Conservation (phyloP, 2,888 invertebrate species). For the Tenthredo scrophulariae region DNA sequence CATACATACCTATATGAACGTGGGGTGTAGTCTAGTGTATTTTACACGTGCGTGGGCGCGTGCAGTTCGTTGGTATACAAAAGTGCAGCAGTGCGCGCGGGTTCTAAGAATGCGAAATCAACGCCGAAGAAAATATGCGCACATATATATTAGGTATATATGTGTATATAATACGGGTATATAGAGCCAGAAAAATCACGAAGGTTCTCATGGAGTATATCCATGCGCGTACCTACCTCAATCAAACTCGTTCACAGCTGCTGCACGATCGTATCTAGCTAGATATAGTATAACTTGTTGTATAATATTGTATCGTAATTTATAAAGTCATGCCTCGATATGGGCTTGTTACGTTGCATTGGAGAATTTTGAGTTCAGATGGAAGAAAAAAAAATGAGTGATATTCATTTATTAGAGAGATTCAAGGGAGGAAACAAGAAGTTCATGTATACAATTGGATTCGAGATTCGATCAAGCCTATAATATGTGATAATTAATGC, state of each 20-base stretch:
- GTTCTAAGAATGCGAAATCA: slow-evolving; percentile 23
- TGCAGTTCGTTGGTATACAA: neutral
- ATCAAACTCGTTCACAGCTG: slow-evolving; percentile 35
- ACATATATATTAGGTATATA: neutral
- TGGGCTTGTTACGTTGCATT: neutral
- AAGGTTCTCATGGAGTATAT: neutral
- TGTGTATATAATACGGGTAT: neutral
- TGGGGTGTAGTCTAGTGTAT: neutral
- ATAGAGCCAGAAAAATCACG: slow-evolving; percentile 9
- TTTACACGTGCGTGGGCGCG: slow-evolving; percentile 34
- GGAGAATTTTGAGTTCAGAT: neutral
- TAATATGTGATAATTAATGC: too few relatives aligned
- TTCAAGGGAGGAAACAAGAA: too few relatives aligned
- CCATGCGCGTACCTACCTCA: neutral
- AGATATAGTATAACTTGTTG: neutral
- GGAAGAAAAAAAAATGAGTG: neutral
- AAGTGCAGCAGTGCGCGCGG: neutral
- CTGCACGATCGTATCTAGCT: slow-evolving; percentile 16
- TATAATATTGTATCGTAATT: neutral
- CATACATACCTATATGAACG: too few relatives aligned
- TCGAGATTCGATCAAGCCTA: too few relatives aligned
- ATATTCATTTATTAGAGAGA: too few relatives aligned
- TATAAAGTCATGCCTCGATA: neutral
- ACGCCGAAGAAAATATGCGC: neutral
- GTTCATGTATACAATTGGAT: too few relatives aligned